Conservation (phyloP, 2,888 invertebrate genomes). For the Eupithecia abbreviata region DNA sequence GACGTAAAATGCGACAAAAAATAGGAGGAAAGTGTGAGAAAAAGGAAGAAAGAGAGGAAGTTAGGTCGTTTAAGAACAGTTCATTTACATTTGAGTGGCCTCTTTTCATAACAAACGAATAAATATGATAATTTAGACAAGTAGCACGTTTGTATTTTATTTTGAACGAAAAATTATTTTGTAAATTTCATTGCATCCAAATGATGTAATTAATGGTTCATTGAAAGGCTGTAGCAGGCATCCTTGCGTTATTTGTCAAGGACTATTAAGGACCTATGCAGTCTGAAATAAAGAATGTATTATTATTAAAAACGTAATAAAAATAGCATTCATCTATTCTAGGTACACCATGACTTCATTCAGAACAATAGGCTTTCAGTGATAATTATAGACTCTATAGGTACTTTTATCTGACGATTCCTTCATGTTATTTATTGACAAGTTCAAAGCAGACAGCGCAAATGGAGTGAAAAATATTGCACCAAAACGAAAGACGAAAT, state of each 20-base stretch:
- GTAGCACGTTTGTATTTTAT: not conserved
- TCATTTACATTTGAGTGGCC: conserved; percentile 16
- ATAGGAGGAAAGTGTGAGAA: not conserved
- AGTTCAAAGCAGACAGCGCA: not conserved
- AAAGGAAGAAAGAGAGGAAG: conserved; percentile 7
- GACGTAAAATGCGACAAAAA: conserved; percentile 23
- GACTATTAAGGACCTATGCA: not conserved
- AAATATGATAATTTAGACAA: conserved; percentile 22
- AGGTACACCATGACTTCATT: not conserved
- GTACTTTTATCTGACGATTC: not conserved
- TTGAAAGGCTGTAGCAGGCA: not conserved
- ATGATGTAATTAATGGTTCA: not conserved
- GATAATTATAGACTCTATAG: not conserved
- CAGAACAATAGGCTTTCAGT: not conserved
- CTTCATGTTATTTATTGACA: not conserved
- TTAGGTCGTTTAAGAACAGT: conserved; percentile 9
- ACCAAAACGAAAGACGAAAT: not conserved
- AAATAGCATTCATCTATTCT: too few species aligned
- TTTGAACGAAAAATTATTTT: not conserved
- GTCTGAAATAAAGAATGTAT: too few species aligned
- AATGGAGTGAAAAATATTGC: not conserved
- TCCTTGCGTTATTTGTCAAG: not conserved
- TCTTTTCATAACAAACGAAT: conserved; percentile 29
- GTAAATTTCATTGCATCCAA: not conserved
- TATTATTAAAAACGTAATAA: too few species aligned